Evolutionary conservation across 2,888 invertebrate species (phyloP).

Genomic region (Drosophila recens): DNA sequence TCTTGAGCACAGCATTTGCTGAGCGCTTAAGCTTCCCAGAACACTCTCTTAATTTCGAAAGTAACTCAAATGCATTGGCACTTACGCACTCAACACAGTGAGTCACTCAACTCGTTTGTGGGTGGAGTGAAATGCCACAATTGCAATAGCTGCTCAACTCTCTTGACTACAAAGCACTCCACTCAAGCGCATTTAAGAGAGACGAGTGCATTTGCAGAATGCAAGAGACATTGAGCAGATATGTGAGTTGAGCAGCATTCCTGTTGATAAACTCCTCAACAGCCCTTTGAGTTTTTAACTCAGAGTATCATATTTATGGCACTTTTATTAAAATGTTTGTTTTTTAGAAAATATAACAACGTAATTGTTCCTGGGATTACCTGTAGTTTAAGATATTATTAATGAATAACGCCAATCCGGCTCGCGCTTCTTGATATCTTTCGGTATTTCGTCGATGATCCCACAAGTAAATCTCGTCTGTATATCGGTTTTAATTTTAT

Average conservation of each 20-base stretch:
- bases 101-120: neutral
- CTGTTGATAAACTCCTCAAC: neutral
- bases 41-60: conserved; percentile 1
- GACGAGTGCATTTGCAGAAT: conserved; percentile 9
- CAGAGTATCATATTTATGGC: no score
- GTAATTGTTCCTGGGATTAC: no score
- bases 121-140: conserved; percentile 7
- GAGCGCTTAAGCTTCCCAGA: no score
- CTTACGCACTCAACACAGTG: conserved; percentile 8
- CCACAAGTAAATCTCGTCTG: no score
- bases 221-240: neutral
- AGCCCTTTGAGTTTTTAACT: no score
- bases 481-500: no score
- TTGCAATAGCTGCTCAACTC: conserved; percentile 6
- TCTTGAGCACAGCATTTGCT: neutral
- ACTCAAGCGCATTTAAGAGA: conserved; percentile 30
- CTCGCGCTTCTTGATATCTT: no score
- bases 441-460: no score
- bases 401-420: no score
- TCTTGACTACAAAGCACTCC: conserved; percentile 12
- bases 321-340: no score
- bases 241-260: neutral
- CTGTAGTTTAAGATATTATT: no score
- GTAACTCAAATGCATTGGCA: conserved; percentile 7
- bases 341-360: no score